phyloP scores from a whole-genome alignment of 2,888 invertebrate genomes.

The Sarcophaga rosellei region DNA sequence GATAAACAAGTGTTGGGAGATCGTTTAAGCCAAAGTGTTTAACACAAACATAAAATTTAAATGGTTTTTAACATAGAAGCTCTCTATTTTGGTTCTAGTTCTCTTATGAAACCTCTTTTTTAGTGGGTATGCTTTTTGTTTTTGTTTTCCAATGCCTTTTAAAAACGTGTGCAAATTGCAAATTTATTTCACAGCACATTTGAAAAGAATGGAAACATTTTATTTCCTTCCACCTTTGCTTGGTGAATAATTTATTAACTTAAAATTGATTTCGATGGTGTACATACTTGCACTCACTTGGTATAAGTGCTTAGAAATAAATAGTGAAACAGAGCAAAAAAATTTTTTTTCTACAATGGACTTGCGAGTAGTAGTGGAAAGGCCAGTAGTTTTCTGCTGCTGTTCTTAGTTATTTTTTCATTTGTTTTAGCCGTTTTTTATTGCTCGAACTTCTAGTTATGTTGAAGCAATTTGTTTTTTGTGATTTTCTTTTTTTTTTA shows the following conservation, averaged over 20 bases:
- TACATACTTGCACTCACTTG: neutral
- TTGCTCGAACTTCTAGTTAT: constrained; percentile 3
- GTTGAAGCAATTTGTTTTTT: constrained; percentile 37
- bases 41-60: constrained; percentile 56
- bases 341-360: neutral
- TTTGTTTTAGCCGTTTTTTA: constrained; percentile 12
- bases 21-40: constrained; percentile 46
- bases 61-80: constrained; percentile 48
- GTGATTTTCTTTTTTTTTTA: constrained; percentile 2
- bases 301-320: constrained; percentile 21
- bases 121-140: neutral
- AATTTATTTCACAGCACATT: constrained; percentile 44
- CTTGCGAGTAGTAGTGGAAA: neutral
- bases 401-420: constrained; percentile 27
- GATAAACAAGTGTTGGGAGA: neutral
- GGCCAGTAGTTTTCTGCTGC: neutral
- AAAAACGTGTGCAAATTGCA: constrained; percentile 56
- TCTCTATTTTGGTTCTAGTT: neutral
- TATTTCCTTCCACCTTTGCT: constrained; percentile 39
- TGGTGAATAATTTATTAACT: constrained; percentile 63
- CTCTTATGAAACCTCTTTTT: no score
- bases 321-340: neutral
- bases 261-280: constrained; percentile 64
- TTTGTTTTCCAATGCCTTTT: constrained; percentile 25
- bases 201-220: constrained; percentile 8